These are phyloP conservation scores for Zosterops pallidus DNA, from an alignment of 2,113 vertebrate genomes.

Conservation along the genomic window DNA sequence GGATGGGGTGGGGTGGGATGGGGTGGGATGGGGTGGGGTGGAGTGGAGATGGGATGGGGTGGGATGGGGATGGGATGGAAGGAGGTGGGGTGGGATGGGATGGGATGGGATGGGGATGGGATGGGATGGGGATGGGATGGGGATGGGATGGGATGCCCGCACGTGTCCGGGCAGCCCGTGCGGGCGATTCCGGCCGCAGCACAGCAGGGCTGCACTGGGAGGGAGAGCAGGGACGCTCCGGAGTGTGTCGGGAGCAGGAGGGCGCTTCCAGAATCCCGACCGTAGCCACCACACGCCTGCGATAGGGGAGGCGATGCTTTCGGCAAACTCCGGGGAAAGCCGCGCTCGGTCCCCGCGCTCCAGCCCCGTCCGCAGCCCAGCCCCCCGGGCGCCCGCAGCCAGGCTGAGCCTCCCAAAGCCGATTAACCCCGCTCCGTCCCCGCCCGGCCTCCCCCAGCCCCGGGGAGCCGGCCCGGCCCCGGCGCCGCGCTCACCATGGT, in stretches of 20 bases:
- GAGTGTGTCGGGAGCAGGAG: rapidly evolving
- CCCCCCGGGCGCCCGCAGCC: background rate
- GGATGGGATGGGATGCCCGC: background rate
- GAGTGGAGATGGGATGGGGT: no score
- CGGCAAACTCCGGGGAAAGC: background rate
- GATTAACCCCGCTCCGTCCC: background rate
- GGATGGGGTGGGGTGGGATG: no score
- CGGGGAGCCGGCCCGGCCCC: no score
- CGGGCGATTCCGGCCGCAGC: background rate
- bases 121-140: no score
- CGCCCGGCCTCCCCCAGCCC: background rate
- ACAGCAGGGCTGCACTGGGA: rapidly evolving
- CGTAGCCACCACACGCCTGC: background rate
- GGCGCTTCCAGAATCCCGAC: background rate
- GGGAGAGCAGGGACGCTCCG: background rate
- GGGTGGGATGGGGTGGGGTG: no score
- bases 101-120: no score
- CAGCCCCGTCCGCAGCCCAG: background rate
- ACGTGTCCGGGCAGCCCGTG: background rate
- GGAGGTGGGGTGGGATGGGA: no score
- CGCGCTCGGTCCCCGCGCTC: rapidly evolving
- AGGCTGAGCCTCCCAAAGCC: background rate
- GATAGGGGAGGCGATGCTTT: rapidly evolving
- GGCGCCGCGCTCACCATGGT: no score
- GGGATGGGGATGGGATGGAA: no score